Conservation (phyloP, 30 jellyfish, hydroid and myxozoan genomes). For the Cassiopea andromeda region DNA sequence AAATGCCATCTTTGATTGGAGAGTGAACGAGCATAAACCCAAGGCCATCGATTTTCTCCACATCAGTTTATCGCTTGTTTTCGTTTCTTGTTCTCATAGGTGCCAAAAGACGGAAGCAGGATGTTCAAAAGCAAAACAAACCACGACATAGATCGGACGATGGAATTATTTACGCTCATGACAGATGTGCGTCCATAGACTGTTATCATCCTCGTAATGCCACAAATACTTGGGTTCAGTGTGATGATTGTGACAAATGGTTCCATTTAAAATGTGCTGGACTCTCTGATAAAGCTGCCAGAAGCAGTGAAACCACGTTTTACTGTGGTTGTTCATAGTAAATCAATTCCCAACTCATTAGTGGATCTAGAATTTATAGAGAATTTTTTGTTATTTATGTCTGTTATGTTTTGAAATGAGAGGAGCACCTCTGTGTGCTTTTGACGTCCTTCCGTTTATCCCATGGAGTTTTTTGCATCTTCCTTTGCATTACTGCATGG, state of each 20-base stretch:
- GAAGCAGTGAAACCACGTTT: conserved; percentile 48
- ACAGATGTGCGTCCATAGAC: conserved; percentile 72
- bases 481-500: too few relatives aligned
- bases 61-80: background rate
- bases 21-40: too few relatives aligned
- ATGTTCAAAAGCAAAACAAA: conserved; percentile 26
- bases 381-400: too few relatives aligned
- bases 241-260: conserved; percentile 90
- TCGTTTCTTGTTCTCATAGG: background rate
- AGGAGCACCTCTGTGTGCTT: too few relatives aligned
- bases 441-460: too few relatives aligned
- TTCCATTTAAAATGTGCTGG: conserved; percentile 81
- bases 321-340: conserved; percentile 72
- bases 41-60: too few relatives aligned
- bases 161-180: conserved; percentile 49
- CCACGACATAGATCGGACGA: conserved; percentile 3
- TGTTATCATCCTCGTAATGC: conserved; percentile 71
- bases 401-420: too few relatives aligned
- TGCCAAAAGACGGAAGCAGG: conserved; percentile 33
- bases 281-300: conserved; percentile 51
- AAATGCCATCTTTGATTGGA: too few relatives aligned
- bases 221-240: conserved; percentile 83
- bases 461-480: too few relatives aligned
- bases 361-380: too few relatives aligned
- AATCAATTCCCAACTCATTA: too few relatives aligned